These are phyloP conservation scores for Torymus tubicola DNA, from an alignment of 2,888 invertebrate genomes.

Conservation along the genomic window DNA sequence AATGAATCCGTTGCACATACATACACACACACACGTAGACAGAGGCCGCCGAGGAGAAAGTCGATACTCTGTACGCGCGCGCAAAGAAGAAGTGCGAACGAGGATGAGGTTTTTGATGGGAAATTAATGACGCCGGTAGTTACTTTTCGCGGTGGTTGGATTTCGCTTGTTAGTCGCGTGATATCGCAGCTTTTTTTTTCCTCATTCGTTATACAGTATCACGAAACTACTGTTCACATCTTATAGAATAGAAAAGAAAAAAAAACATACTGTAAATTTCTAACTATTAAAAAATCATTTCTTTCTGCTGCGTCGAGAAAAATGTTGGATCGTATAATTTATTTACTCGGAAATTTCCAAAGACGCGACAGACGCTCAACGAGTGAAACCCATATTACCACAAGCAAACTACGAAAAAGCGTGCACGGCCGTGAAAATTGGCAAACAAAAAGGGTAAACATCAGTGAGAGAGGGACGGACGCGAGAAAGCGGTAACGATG, in stretches of 20 bases:
- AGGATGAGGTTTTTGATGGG: constrained; percentile 29
- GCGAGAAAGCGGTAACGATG: constrained; percentile 23
- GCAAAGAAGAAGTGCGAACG: constrained; percentile 23
- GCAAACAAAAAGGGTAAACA: constrained; percentile 31
- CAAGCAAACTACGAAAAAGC: too few species aligned
- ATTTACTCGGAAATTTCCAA: too few species aligned
- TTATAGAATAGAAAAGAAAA: not conserved
- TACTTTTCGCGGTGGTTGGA: constrained; percentile 15
- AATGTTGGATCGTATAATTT: too few species aligned
- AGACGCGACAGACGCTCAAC: too few species aligned
- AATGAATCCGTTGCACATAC: constrained; percentile 5
- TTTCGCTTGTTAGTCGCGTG: constrained; percentile 18
- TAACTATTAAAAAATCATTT: too few species aligned
- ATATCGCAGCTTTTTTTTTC: not conserved
- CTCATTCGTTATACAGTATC: too few species aligned
- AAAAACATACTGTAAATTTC: not conserved
- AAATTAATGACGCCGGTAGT: constrained; percentile 37
- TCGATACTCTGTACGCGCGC: constrained; percentile 17
- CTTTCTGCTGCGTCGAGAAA: too few species aligned
- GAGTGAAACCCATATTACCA: too few species aligned
- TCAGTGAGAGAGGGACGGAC: constrained; percentile 8
- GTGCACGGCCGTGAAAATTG: constrained; percentile 2
- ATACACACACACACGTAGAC: too few species aligned
- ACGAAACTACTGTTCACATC: too few species aligned
- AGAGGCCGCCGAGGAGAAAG: constrained; percentile 30